Evolutionary conservation across 2,797 vertebrate species (phyloP), one percentile per base, ranked within the genome.

Genomic region (Smutsia temminckii): DNA sequence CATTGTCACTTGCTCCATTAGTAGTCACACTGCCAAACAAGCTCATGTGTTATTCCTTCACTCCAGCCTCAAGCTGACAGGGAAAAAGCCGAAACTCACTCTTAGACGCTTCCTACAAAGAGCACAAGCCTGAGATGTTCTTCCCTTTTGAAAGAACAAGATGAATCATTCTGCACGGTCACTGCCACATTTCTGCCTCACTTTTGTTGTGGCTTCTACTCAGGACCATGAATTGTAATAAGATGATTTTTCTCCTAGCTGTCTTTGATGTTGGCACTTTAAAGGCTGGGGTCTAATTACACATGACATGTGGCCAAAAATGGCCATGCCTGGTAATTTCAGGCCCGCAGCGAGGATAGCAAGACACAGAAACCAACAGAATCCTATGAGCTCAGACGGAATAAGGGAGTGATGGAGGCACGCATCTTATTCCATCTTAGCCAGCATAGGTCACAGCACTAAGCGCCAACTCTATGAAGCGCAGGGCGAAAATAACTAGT

Each of bases 221-320:
- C 53, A 49, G 75, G 86, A 97, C 89, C 94, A 64, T 11, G 97
- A 94, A 96, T 93, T 95, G 66, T 83, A 79, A 55, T 96, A 87
- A 91, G 71, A 96, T 53, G 68, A 68, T 79, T 29, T 93, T 66
- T 84, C 84, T 97, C 96, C 96, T 84, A 53, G 75, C 87, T 85
- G 61, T 37, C 94, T 97, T 83, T 74, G 93, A 94, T 40, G 37
- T 68, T 96, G 97, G 93, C 85, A 77, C 91, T 93, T 77, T 77
- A 74, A 32, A 75, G 92, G 92, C 80, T 64, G 89, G 97, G 92
- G 37, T 93, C 2, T 93, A 97, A 96, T 97, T 93, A 94, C 85
- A 79, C 27, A 40, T 96, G 96, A 97, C 86, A 89, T 11, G 40
- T 11, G 79, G 93, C 86, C 13, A n/a, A 69, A 97, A 92, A 85